These are phyloP conservation scores for Urophycis tenuis DNA, from an alignment of 2,797 vertebrate genomes.

Conservation along the genomic window DNA sequence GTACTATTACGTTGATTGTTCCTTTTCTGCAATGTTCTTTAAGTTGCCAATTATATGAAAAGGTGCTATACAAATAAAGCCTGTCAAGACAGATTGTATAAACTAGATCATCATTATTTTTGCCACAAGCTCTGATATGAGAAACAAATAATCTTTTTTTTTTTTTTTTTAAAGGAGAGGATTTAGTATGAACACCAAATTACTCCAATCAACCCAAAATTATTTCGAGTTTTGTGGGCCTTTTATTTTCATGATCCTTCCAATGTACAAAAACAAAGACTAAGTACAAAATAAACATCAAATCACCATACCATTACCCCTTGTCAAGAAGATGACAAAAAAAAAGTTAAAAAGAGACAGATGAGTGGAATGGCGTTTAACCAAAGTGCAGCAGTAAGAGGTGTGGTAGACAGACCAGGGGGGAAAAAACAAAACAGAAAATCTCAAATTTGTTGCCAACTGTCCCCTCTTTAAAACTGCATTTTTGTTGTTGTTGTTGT, in stretches of 20 bases:
- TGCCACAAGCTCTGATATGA: neutral
- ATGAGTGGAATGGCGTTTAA: slow-evolving; percentile 59
- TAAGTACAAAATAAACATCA: slow-evolving; percentile 50
- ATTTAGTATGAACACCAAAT: neutral
- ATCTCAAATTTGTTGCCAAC: slow-evolving; percentile 56
- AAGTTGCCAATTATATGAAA: neutral
- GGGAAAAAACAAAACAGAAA: slow-evolving; percentile 35
- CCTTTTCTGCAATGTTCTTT: neutral
- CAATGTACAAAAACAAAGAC: slow-evolving; percentile 76
- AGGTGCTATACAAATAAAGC: neutral
- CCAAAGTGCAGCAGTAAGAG: slow-evolving; percentile 69
- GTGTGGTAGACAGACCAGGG: slow-evolving; percentile 54
- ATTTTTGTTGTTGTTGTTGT: no score
- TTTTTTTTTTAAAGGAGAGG: neutral
- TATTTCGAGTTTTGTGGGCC: slow-evolving; percentile 64
- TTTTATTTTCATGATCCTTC: slow-evolving; percentile 76
- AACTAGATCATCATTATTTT: neutral
- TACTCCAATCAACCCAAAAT: slow-evolving; percentile 1
- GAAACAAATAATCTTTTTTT: no score
- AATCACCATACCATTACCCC: slow-evolving; percentile 54
- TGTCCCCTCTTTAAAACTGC: slow-evolving; percentile 51
- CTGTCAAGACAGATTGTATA: neutral
- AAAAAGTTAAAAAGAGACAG: slow-evolving; percentile 35
- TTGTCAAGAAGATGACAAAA: slow-evolving; percentile 47
- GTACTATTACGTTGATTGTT: neutral